phyloP scores from a whole-genome alignment of 2,113 vertebrate species.

The Nesoenas mayeri region DNA sequence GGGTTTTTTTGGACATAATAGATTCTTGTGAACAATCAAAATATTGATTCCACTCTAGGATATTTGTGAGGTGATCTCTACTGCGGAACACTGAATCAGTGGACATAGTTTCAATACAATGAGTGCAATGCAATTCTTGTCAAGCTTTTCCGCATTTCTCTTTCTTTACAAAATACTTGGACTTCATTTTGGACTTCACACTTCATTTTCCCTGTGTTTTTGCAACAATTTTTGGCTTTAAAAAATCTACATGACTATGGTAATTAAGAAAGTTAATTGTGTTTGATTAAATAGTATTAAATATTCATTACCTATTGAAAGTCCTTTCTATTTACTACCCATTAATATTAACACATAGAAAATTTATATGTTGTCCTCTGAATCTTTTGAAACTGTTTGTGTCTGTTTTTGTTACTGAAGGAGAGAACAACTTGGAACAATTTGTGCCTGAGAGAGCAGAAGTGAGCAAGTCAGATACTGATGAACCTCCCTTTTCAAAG shows the following conservation, averaged over 20 bases:
- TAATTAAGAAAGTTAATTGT: background rate
- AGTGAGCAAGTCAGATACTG: background rate
- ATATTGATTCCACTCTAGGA: background rate
- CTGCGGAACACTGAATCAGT: background rate
- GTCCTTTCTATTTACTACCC: background rate
- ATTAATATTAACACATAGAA: background rate
- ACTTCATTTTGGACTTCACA: background rate
- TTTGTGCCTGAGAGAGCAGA: background rate
- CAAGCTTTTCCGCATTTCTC: background rate
- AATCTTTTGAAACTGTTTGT: background rate
- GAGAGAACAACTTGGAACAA: background rate
- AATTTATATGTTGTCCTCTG: background rate
- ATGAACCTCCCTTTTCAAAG: background rate
- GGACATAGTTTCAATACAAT: background rate
- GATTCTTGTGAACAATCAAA: background rate
- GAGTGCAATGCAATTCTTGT: background rate
- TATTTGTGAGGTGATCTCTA: background rate
- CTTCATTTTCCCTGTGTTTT: background rate
- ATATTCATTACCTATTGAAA: background rate
- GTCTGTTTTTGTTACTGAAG: background rate
- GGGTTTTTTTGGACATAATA: background rate
- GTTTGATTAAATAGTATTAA: background rate
- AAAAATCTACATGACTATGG: background rate
- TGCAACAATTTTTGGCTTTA: background rate
- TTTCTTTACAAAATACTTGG: background rate